Evolutionary conservation across 2,888 invertebrate species (phyloP), one percentile per base, ranked within the genome.

Genomic region (Tenthredo livida): DNA sequence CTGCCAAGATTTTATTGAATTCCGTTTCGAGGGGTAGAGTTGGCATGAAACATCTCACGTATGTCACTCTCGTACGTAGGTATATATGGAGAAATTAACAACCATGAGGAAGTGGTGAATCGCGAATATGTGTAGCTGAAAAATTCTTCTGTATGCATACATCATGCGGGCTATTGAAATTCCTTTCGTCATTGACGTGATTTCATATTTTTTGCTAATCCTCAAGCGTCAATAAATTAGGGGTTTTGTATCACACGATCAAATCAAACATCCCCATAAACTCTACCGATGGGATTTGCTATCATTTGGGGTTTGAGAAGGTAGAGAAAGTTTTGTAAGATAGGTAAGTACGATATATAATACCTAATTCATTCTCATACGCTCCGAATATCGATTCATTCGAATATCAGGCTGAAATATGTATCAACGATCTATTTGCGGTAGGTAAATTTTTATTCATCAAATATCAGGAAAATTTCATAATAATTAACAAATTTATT

Each of bases 141-240:
- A 77, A 54, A 77, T 77, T 50, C 29, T 50, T 54, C 77, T 21
- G 25, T n/a, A 50, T 29, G 29, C 15, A 47, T 77, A 47, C 29
- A 77, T 77, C 29, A 77, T 54, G 7, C n/a, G 77, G 29, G 54
- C 25, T 25, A 15, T 29, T 54, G 33, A 77, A 47, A 77, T 77
- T 54, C 25, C 17, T 50, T 77, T 33, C 29, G 50, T 77, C 77
- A 50, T 17, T 54, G 54, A 50, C 21, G 73, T 21, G 9, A 40
- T 47, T 50, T 77, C 29, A 17, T n/a, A 50, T 54, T 77, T 77
- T 54, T 33, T 33, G 17, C 1, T 1, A 50, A 54, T 17, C 25
- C 77, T 33, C 10, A 29, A 1, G 15, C 17, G 43, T 75, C 47
- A 4, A 47, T 75, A 21, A 47, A 47, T 75, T 54, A 15, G 17